Base-by-base conservation (phyloP, 2,113 vertebrate species). In the Ictalurus furcatus region DNA sequence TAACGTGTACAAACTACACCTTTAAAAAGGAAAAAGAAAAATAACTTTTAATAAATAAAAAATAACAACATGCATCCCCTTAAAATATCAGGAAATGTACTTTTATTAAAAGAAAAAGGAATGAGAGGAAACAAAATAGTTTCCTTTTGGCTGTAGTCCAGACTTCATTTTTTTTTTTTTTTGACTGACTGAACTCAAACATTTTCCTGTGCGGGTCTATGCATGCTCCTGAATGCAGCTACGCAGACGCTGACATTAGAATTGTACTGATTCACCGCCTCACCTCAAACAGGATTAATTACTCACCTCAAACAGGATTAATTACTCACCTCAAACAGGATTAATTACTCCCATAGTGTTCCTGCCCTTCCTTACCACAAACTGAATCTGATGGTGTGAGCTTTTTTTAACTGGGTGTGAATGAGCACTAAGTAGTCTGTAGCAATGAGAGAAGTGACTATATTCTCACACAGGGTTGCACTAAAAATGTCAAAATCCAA, bases 221-320 rank as follows among this genome's bases (percentile, higher is more conserved):
- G 23, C 54, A 74, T 30, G 67, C 34, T 28, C 11, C 19, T 67
- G 14, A 61, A 79, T 25, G 34, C 56, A 76, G 56, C 1, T 6
- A 48, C 6, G 1, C 71, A 30, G 54, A 61, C 13, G 0, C 85
- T 25, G 52, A 76, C 19, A 37, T n/a, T 58, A 48, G 14, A 71
- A 73, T 5, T 73, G 19, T 34, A 58, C 48, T 16, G 25, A 78
- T 65, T 78, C 56, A 48, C 74, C 48, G 34, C 56, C 37, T 52
- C 3, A 6, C 85, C 37, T 52, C 14, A 7, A 78, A 87, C 71
- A 87, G 16, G 59, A 65, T 78, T 87, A 79, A 87, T 79, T 48
- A 63, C 34, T 54, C 76, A 79, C 56, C 25, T 69, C 63, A 52
- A 78, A 87, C 71, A 87, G 16, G 59, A 65, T 78, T 87, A 79